Evolutionary conservation across 2,113 vertebrate species (phyloP), one percentile per base, ranked within the genome.

Genomic region (Crotalus helleri): DNA sequence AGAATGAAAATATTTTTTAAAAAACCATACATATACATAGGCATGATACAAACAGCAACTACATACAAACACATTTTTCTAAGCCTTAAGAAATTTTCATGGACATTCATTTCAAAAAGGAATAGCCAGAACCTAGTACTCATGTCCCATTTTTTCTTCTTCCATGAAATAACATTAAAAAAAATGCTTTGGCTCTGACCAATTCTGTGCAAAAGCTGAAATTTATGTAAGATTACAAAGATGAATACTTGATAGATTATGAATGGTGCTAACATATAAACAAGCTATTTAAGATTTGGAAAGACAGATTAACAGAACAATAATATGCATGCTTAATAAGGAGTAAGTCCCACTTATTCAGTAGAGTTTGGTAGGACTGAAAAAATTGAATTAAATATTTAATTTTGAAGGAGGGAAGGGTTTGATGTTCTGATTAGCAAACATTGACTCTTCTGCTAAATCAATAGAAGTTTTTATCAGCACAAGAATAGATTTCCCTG

Each of bases 31-130:
- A 93, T 97, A 96, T 95, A 96, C 97, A 95, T 94, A 96, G 88
- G 97, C 96, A 95, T 86, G 95, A 96, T 96, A 98, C 97, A 97
- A 97, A 97, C 96, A 97, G 96, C 97, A 96, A 93, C 96, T 97
- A 98, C 97, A 29, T 90, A 98, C 98, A 96, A 95, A 97, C 97
- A 98, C 97, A 0, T 93, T 97, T 86, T 93, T 95, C 96, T 97
- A 96, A 95, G 61, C 94, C 91, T 94, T 91, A 96, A 96, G 94
- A 94, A 97, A 96, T 93, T 95, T 96, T 94, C 95, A 95, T 95
- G 74, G 94, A 92, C 94, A 97, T 93, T 97, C 94, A 96, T 93
- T 96, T 95, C 93, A 81, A 96, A 95, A 96, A 95, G 94, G 87
- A 89, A 95, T 89, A 2, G 33, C 3, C 91, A 92, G 94, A 96